A percentile compares a stretch with the other conserved stretches of the same genome.
Conservation (phyloP, 2,113 vertebrate species). For the Pseudopodoces humilis region DNA sequence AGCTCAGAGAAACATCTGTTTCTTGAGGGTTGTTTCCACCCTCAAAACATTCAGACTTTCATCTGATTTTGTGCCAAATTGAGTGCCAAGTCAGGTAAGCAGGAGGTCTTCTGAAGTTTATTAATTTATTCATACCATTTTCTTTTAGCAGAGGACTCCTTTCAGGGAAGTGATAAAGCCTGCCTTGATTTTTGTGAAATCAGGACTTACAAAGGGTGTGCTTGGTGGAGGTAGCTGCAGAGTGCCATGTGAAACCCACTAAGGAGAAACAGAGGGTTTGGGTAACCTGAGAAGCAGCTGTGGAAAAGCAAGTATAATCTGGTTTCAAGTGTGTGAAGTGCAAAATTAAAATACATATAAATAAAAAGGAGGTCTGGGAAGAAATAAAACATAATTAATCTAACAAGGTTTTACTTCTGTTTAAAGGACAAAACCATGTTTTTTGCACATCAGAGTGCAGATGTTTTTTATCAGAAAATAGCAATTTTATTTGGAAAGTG, state of each 20-base stretch:
- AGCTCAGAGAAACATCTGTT: background rate
- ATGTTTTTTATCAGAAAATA: background rate
- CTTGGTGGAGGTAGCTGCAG: background rate
- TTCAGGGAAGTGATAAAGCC: background rate
- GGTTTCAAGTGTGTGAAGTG: background rate
- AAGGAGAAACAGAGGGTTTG: background rate
- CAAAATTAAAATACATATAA: background rate
- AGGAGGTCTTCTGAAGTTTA: background rate
- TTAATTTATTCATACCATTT: background rate
- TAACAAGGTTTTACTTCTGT: background rate
- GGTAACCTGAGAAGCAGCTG: background rate
- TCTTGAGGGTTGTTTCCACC: background rate
- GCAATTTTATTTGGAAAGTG: background rate
- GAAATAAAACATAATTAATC: background rate
- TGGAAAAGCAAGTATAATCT: background rate
- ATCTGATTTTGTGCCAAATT: background rate
- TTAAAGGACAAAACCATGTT: background rate
- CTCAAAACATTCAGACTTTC: background rate
- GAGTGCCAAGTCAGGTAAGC: background rate
- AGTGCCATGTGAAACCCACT: background rate
- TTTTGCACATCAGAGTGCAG: background rate
- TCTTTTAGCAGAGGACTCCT: background rate
- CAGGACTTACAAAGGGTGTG: background rate
- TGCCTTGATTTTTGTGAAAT: background rate
- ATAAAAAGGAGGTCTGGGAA: background rate